Evolutionary conservation across 2,797 vertebrate species (phyloP).

Genomic region (Typhlichthys subterraneus): DNA sequence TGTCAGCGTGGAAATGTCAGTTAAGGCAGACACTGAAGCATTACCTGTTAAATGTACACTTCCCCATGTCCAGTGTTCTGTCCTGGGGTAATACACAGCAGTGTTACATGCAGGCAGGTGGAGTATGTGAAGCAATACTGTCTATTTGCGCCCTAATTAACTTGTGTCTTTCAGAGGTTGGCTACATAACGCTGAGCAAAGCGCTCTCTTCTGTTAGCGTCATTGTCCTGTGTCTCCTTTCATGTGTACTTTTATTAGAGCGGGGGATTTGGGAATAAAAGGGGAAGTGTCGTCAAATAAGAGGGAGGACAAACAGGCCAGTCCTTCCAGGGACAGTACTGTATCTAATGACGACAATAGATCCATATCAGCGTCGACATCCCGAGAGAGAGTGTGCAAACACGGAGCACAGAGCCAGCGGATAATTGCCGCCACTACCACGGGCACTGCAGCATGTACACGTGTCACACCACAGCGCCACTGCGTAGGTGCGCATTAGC

Average conservation of each 20-base stretch:
- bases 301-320: slow-evolving; percentile 62
- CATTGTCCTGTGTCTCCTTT: slow-evolving; percentile 25
- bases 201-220: slow-evolving; percentile 13
- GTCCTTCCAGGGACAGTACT: slow-evolving; percentile 64
- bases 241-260: slow-evolving; percentile 36
- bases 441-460: slow-evolving; percentile 50
- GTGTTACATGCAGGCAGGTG: no score
- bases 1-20: no score
- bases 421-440: slow-evolving; percentile 68
- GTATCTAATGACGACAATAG: slow-evolving; percentile 75
- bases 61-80: no score
- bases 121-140: no score
- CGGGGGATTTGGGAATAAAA: slow-evolving; percentile 47
- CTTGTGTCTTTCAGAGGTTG: slow-evolving; percentile 4
- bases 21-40: no score
- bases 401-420: slow-evolving; percentile 59
- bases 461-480: slow-evolving; percentile 40
- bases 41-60: no score
- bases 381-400: slow-evolving; percentile 56
- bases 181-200: slow-evolving; percentile 9
- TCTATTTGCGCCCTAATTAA: no score
- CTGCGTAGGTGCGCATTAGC: slow-evolving; percentile 69
- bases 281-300: slow-evolving; percentile 72
- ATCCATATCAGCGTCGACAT: slow-evolving; percentile 62
- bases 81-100: no score